phyloP scores from a whole-genome alignment of 2,888 invertebrate genomes.

The Cryptosula pallasiana region DNA sequence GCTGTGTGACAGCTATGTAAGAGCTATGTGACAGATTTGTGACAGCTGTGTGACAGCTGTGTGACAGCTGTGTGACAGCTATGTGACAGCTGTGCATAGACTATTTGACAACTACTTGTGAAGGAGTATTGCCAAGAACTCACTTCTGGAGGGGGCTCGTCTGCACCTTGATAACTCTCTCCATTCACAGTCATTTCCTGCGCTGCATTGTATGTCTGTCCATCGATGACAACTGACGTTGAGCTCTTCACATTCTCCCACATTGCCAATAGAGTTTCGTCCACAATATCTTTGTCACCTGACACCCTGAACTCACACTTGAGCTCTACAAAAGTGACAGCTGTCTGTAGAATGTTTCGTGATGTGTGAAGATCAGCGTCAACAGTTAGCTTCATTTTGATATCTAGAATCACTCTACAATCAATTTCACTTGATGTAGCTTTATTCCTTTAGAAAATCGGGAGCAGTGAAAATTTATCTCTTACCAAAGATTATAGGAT shows the following conservation, averaged over 20 bases:
- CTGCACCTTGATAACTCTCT: neutral
- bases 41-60: too few relatives aligned
- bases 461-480: too few relatives aligned
- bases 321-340: neutral
- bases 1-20: too few relatives aligned
- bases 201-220: neutral
- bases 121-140: too few relatives aligned
- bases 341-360: too few relatives aligned
- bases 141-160: neutral
- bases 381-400: neutral
- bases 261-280: neutral
- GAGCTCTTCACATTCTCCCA: neutral
- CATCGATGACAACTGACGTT: neutral
- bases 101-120: too few relatives aligned
- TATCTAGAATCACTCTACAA: neutral
- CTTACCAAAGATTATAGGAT: too few relatives aligned
- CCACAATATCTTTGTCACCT: neutral
- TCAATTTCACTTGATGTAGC: neutral
- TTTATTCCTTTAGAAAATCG: too few relatives aligned
- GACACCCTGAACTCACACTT: neutral
- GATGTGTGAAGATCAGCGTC: neutral
- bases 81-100: too few relatives aligned
- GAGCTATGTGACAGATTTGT: too few relatives aligned
- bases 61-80: too few relatives aligned
- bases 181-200: constrained; percentile 4